Base-by-base conservation (phyloP, 1,140 invertebrate genomes). In the Zaprionus tsacasi region DNA sequence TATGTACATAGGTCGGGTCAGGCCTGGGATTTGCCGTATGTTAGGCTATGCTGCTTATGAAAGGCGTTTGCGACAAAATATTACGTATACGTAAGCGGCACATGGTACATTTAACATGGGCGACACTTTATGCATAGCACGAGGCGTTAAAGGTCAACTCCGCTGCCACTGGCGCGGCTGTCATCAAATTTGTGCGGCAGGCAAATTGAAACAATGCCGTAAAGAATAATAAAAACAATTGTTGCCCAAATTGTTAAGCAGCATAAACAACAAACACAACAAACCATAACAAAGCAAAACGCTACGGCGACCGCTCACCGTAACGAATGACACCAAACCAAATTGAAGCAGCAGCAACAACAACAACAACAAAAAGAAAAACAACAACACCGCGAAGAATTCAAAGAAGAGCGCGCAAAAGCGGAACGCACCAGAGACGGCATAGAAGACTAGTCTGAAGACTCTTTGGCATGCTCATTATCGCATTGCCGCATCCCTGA, bases 301-400 rank as follows among this genome's bases (percentile, higher is more conserved):
- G 40, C 40, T 45, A 45, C 40, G 40, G 17, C 76, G 64, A 77
- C 52, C 78, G 72, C 83, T 59, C 78, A 87, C 71, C 82, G 65
- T 82, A 87, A 87, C 82, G 83, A 86, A 82, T 87, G 82, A 87
- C 82, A 82, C 74, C 79, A 78, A 82, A 87, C 38, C 17, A 11
- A 63, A 57, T 57, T 40, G 11, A n/a, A 56, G 36, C 30, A 25
- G 43, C 13, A 55, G 50, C 38, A 33, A 11, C 27, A 33, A 13
- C 21, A 54, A 13, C 38, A 40, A 40, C 38, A 48, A n/a, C n/a
- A n/a, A n/a, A n/a, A n/a, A n/a, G n/a, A n/a, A n/a, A n/a, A n/a
- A n/a, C n/a, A n/a, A 48, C n/a, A 48, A 48, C 45, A 48, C 13
- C 38, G 40, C 40, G 40, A 15, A 45, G n/a, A 50, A 50, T 11